phyloP scores from a whole-genome alignment of 2,888 invertebrate species.

The Scelioninae gen. 2 region DNA sequence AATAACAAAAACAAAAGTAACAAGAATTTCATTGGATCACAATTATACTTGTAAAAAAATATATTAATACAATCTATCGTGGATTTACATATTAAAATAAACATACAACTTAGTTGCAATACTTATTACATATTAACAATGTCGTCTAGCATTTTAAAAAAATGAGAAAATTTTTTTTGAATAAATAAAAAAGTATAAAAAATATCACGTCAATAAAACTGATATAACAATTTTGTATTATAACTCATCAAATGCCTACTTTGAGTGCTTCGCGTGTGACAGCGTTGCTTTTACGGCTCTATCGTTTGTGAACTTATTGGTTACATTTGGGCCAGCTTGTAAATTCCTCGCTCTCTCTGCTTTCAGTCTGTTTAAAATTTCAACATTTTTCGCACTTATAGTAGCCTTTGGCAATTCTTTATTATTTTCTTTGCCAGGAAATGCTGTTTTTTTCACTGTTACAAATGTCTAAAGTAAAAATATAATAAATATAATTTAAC shows the following conservation, averaged over 20 bases:
- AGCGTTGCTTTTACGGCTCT: slow-evolving; percentile 4
- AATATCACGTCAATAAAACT: not conserved
- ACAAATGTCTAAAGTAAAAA: slow-evolving; percentile 17
- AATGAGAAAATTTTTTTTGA: no score
- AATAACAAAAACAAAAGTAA: no score
- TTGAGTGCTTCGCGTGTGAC: slow-evolving; percentile 1
- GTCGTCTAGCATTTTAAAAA: not conserved
- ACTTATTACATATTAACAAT: not conserved
- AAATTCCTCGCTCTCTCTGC: slow-evolving; percentile 62
- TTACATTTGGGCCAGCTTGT: not conserved
- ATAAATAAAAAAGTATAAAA: not conserved
- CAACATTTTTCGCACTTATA: slow-evolving; percentile 72
- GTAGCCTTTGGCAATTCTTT: slow-evolving; percentile 60
- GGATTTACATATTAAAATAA: not conserved
- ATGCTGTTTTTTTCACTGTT: slow-evolving; percentile 15
- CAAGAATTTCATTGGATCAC: slow-evolving; percentile 1
- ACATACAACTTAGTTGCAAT: not conserved
- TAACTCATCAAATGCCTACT: slow-evolving; percentile 31
- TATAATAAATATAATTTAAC: no score
- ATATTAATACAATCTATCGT: slow-evolving; percentile 4
- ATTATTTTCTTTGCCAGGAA: slow-evolving; percentile 69
- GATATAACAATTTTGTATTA: slow-evolving; percentile 10
- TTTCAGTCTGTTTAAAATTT: slow-evolving; percentile 72
- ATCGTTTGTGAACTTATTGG: slow-evolving; percentile 5
- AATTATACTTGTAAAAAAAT: not conserved